These are phyloP conservation scores for Bos indicus DNA, from an alignment of 2,113 vertebrate genomes.

Conservation along the genomic window DNA sequence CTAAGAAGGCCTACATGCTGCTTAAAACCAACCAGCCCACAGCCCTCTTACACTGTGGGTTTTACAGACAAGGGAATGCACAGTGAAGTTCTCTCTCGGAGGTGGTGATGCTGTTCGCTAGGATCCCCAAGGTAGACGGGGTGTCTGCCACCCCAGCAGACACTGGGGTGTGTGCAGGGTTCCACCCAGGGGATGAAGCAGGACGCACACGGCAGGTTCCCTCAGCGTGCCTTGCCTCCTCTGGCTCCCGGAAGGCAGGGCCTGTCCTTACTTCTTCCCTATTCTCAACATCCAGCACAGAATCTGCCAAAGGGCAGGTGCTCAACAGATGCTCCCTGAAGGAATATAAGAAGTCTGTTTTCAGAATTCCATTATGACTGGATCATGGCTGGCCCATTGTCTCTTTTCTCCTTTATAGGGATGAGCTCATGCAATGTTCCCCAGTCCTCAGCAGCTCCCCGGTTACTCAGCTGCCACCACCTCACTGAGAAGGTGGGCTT, in stretches of 20 bases:
- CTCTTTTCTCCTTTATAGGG: background rate
- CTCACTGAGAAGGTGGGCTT: background rate
- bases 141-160: background rate
- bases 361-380: background rate
- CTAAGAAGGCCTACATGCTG: background rate
- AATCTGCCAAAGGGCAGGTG: background rate
- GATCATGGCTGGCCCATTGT: background rate
- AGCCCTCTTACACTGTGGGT: background rate
- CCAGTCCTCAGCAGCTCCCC: background rate
- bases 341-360: background rate
- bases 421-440: background rate
- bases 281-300: background rate
- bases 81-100: background rate
- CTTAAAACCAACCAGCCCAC: background rate
- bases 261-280: background rate
- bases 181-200: background rate
- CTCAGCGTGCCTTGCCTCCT: background rate
- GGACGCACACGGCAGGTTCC: background rate
- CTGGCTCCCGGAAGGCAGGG: background rate
- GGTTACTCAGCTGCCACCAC: background rate
- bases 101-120: background rate
- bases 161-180: background rate
- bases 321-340: conserved; percentile 27
- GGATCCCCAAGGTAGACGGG: background rate
- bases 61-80: background rate